Evolutionary conservation across 1,140 invertebrate genomes (phyloP), one percentile per base, ranked within the genome.

Genomic region (Atta cephalotes): DNA sequence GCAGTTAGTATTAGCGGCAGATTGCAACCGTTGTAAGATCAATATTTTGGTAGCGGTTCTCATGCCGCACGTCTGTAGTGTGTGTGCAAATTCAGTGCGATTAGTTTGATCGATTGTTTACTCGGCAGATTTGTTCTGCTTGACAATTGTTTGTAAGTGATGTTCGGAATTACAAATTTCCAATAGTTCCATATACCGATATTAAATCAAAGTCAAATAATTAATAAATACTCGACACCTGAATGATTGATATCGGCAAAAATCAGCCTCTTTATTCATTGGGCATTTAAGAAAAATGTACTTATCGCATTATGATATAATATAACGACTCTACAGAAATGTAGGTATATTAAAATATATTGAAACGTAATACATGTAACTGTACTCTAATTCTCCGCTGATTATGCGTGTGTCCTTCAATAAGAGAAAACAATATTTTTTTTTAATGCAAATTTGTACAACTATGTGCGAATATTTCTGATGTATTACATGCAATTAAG

Each of bases 31-130:
- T 84, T 84, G 70, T 14, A 25, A 84, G 80, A 84, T 84, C 80
- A 84, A 84, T 84, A 84, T 84, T 84, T 84, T 84, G 39, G 80
- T 74, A 84, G 80, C 56, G 80, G 70, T 84, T 84, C 70, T 84
- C 80, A 84, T 84, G 80, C 70, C 18, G 70, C 56, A 51, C 71
- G 56, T 74, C 70, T 16, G n/a, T 45, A 62, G 62, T 18, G 76
- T 60, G 63, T 63, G 53, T 14, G 25, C 78, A 58, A 68, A 70
- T 81, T 60, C 85, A 39, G 49, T 16, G 25, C 76, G 65, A 81
- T 86, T 80, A 65, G 62, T 49, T 31, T 45, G 72, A 21, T 53
- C 14, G 49, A 79, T 79, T 85, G 71, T 66, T 79, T 79, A 79
- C 74, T 63, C 14, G 39, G 6, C 18, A 9, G 3, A 72, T 12